Base-by-base conservation (phyloP, 2,113 vertebrate genomes). In the Rafetus swinhoei region DNA sequence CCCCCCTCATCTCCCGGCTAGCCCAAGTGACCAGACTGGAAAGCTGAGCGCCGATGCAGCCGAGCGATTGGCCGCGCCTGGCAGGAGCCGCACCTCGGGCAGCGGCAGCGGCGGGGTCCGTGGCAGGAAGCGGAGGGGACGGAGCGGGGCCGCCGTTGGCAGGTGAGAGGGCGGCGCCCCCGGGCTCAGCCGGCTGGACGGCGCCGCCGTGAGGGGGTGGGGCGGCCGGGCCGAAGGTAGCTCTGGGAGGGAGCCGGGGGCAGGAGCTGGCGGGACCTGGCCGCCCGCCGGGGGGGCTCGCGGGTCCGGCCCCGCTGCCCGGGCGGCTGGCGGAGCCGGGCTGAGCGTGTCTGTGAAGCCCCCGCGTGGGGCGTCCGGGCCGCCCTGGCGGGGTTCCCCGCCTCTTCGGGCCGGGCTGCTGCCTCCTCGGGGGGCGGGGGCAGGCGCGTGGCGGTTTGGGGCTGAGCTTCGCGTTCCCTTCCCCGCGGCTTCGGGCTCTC, bases 1-100 rank as follows among this genome's bases (percentile, higher is more conserved):
- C 39, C 39, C 39, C 39, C 39, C 39, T 45, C n/a, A 1, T 3
- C 32, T n/a, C 9, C 57, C n/a, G 45, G 62, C 76, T 59, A 4
- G n/a, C 54, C n/a, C 39, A 13, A 45, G 54, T 32, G 79, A 24
- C 24, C 60, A 95, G 95, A 45, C 79, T 1, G 69, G 3, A 14
- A 0, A 96, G 94, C 11, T 18, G 93, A 96, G 81, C 82, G 80
- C 94, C 93, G 96, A 82, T 80, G 79, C 79, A 1, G 39, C 55
- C 76, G 93, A 92, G 86, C 89, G 81, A 53, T 92, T 88, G 88
- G 93, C 87, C 80, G 93, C 90, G 90, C 92, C 94, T 95, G 90
- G 62, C 72, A 6, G 76, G 65, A 88, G 91, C 54, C 32, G 88
- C 19, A 79, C 91, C 89, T 93, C 69, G n/a, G 91, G 93, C 80